Conservation (phyloP, 2,797 vertebrate species). For the Ambastaia sidthimunki region DNA sequence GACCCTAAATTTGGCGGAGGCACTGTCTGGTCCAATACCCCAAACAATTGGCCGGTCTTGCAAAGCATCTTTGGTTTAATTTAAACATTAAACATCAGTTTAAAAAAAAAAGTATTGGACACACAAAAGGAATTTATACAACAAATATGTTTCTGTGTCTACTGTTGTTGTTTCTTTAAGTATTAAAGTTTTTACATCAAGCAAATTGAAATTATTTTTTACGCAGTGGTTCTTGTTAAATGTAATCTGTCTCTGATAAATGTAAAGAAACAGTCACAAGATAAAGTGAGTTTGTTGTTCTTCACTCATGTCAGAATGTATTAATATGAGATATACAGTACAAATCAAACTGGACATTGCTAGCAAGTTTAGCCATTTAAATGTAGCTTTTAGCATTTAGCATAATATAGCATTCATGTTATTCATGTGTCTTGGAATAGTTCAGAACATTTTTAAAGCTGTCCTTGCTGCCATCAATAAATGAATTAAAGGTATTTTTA, state of each 20-base stretch:
- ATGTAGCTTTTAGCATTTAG: neutral
- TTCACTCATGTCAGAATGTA: neutral
- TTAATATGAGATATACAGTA: neutral
- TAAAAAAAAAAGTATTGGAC: neutral
- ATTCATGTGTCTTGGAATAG: too few relatives aligned
- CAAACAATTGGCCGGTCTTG: neutral
- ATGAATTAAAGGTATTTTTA: too few relatives aligned
- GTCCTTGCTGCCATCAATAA: too few relatives aligned
- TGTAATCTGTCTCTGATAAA: too few relatives aligned
- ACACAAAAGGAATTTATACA: neutral
- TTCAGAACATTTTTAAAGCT: too few relatives aligned
- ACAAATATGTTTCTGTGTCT: too few relatives aligned
- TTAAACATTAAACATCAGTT: neutral
- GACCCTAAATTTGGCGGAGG: constrained; percentile 12
- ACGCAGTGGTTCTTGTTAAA: too few relatives aligned
- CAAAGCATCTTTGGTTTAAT: neutral
- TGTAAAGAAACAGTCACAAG: too few relatives aligned
- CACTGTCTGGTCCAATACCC: constrained; percentile 9
- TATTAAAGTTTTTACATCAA: too few relatives aligned
- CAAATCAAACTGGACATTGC: neutral
- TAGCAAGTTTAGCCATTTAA: neutral
- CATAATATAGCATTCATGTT: too few relatives aligned
- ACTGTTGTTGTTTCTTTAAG: too few relatives aligned
- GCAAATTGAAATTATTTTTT: too few relatives aligned
- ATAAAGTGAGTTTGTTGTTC: neutral